Evolutionary conservation across 1,140 invertebrate genomes (phyloP), one percentile per base, ranked within the genome.

Genomic region (Platyscapa corneri): DNA sequence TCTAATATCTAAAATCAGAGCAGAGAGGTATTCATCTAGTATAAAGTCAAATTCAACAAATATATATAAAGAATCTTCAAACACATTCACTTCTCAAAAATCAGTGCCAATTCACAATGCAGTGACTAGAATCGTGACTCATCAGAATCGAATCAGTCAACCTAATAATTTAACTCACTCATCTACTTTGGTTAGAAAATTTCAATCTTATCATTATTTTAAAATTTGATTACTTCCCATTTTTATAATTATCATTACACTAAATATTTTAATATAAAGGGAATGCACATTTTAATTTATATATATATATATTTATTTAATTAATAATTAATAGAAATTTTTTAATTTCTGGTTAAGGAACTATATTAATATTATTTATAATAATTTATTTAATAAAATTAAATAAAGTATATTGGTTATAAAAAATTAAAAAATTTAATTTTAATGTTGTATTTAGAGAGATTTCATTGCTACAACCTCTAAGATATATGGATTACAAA

Each of bases 401-500:
- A n/a, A n/a, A n/a, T n/a, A n/a, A n/a, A n/a, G n/a, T n/a, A n/a
- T n/a, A n/a, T n/a, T n/a, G n/a, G n/a, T n/a, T n/a, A n/a, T n/a
- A n/a, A n/a, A n/a, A n/a, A n/a, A n/a, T n/a, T n/a, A n/a, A 46
- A 46, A 7, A 46, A 46, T 46, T 53, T 53, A 16, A 16, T 39
- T 74, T 42, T 32, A 42, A 42, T 42, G 3, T 74, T 42, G 8
- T 34, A 70, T 70, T 34, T 32, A 86, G 85, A 81, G 76, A 37
- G 89, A 93, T 60, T 88, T 91, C 6, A 88, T 90, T 70, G 92
- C 90, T 80, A 91, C 92, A 0, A 89, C 88, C 76, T 89, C 90
- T 0, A 91, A 92, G 49, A 91, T 93, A 87, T 93, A 93, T 83
- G 90, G 91, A 34, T 89, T 91, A 75, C 92, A 93, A 86, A 93